Evolutionary conservation across 2,888 invertebrate species (phyloP).

Genomic region (Leuctra nigra): DNA sequence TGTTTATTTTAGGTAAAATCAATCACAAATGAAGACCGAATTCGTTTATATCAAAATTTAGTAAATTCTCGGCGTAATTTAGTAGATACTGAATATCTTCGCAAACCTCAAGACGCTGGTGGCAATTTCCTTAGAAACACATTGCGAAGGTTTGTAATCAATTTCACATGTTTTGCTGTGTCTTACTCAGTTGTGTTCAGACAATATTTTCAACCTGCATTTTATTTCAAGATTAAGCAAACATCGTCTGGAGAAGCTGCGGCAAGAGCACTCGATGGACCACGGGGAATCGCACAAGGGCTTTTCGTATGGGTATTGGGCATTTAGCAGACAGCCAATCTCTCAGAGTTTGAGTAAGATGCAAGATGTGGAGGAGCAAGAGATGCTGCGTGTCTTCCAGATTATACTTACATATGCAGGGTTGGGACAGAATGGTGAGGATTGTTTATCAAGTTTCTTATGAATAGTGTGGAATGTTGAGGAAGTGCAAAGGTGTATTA

Average conservation of each 20-base stretch:
- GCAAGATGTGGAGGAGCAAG: constrained; percentile 79
- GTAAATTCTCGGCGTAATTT: constrained; percentile 74
- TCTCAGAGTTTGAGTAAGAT: constrained; percentile 78
- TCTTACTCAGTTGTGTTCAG: neutral
- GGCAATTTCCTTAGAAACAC: constrained; percentile 88
- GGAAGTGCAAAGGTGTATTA: no score
- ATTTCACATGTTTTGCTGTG: neutral
- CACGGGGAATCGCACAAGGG: constrained; percentile 82
- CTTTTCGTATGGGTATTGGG: constrained; percentile 83
- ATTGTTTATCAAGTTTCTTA: no score
- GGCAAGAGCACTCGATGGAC: constrained; percentile 55
- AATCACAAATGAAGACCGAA: constrained; percentile 82
- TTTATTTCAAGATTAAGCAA: constrained; percentile 55
- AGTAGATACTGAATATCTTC: constrained; percentile 73
- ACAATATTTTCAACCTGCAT: neutral
- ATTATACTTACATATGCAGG: constrained; percentile 85
- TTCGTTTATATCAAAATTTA: constrained; percentile 80
- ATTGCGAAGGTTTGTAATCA: constrained; percentile 54
- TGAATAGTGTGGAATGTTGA: no score
- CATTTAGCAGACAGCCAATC: constrained; percentile 73
- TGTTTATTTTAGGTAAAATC: constrained; percentile 44
- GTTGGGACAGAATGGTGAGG: constrained; percentile 59
- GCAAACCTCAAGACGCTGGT: constrained; percentile 75
- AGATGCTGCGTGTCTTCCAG: constrained; percentile 83
- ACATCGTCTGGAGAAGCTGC: constrained; percentile 70